phyloP scores from a whole-genome alignment of 2,797 vertebrate species.

The Tenualosa thibaudeaui region DNA sequence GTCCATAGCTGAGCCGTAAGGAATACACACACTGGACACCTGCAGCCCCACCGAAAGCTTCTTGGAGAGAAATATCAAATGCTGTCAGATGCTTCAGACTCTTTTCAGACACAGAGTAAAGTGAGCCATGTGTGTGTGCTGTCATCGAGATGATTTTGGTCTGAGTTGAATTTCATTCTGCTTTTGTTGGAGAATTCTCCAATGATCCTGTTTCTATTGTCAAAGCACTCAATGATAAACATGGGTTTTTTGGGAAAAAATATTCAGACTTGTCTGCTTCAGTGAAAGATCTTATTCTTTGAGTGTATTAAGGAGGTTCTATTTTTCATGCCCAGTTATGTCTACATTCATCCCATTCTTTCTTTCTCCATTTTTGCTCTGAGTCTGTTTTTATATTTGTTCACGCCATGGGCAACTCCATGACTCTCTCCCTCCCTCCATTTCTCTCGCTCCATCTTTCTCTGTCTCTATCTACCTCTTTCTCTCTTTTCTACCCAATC shows the following conservation, averaged over 20 bases:
- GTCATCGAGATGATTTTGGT: background rate
- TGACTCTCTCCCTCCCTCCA: background rate
- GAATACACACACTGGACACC: background rate
- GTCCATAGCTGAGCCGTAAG: background rate
- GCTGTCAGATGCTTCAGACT: background rate
- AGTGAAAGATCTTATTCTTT: background rate
- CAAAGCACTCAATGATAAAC: background rate
- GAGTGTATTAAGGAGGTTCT: background rate
- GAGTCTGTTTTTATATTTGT: background rate
- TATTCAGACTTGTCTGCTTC: background rate
- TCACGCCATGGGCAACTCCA: background rate
- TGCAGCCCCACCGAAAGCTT: background rate
- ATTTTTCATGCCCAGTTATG: background rate
- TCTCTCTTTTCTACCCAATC: conserved; percentile 26
- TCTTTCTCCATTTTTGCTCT: background rate
- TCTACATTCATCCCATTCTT: conserved; percentile 2
- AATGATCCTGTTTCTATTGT: background rate
- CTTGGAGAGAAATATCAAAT: background rate
- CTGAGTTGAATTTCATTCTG: background rate
- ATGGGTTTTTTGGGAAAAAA: background rate
- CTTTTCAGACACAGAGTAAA: background rate
- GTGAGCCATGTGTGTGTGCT: background rate
- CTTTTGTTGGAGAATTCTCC: background rate
- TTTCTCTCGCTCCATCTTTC: conserved; percentile 27
- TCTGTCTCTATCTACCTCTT: background rate